These are phyloP conservation scores for Archips xylosteana DNA, from an alignment of 2,888 invertebrate species.

Conservation along the genomic window DNA sequence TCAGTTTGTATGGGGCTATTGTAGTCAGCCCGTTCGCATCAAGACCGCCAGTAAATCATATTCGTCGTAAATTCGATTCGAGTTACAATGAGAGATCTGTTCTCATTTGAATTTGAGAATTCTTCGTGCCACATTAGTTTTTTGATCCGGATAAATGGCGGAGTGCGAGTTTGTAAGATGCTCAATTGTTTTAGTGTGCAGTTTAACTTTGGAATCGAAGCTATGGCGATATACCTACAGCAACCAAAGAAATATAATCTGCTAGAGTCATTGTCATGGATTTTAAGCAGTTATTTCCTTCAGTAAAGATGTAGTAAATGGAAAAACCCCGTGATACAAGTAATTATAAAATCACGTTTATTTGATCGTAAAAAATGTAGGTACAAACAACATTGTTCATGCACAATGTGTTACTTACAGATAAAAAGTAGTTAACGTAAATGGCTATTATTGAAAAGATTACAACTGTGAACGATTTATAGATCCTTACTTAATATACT, in stretches of 20 bases:
- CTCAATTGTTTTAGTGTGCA: not conserved
- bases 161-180: conserved; percentile 18
- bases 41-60: conserved; percentile 82
- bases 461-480: conserved; percentile 22
- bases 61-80: conserved; percentile 82
- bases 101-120: conserved; percentile 74
- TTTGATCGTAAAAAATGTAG: not conserved
- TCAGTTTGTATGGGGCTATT: conserved; percentile 73
- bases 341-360: conserved; percentile 1
- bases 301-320: not conserved
- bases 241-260: not conserved
- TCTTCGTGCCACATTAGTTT: conserved; percentile 57
- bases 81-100: conserved; percentile 81
- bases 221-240: not conserved
- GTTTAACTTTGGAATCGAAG: not conserved
- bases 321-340: conserved; percentile 1
- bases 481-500: too few relatives aligned
- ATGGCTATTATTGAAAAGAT: conserved; percentile 4
- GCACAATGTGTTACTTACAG: not conserved
- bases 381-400: not conserved
- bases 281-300: not conserved
- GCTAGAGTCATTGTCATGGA: not conserved
- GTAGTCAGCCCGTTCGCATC: conserved; percentile 81
- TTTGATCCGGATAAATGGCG: conserved; percentile 35
- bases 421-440: conserved; percentile 17